Percentiles rank a stretch among this genome's conserved stretches.
phyloP scores from a whole-genome alignment of 2,113 vertebrate genomes.

The Alligator mississippiensis region DNA sequence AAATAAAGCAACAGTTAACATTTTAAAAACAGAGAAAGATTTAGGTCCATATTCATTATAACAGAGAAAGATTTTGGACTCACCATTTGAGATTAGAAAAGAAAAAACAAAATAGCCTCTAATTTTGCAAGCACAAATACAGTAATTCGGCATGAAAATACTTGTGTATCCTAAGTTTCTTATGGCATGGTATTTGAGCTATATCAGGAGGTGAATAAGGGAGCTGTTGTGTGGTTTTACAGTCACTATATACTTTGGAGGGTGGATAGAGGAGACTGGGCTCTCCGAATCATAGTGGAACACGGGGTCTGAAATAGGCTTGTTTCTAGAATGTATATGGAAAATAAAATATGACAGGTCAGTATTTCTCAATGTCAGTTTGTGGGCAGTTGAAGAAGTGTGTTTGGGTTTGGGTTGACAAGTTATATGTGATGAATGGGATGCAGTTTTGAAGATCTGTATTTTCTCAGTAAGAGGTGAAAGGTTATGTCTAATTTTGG shows the following conservation, averaged over 20 bases:
- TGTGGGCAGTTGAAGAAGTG: constrained; percentile 34
- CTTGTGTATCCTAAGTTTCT: background rate
- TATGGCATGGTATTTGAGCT: background rate
- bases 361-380: constrained; percentile 57
- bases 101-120: background rate
- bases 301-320: constrained; percentile 36
- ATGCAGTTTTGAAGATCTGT: constrained; percentile 6
- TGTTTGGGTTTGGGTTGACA: constrained; percentile 29
- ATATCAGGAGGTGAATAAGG: constrained; percentile 16
- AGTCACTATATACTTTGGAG: background rate
- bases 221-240: background rate
- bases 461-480: constrained; percentile 62
- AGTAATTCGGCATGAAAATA: constrained; percentile 9
- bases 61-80: background rate
- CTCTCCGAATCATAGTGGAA: constrained; percentile 1
- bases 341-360: constrained; percentile 38
- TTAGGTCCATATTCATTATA: constrained; percentile 3
- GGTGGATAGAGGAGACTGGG: background rate
- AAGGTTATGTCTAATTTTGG: constrained; percentile 32
- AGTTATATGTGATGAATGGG: constrained; percentile 38
- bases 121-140: background rate
- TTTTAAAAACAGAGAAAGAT: background rate
- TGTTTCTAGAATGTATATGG: constrained; percentile 41
- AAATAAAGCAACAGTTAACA: background rate
- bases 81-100: background rate